Evolutionary conservation across 2,797 vertebrate genomes (phyloP), one percentile per base, ranked within the genome.

Genomic region (Propithecus perrieri): DNA sequence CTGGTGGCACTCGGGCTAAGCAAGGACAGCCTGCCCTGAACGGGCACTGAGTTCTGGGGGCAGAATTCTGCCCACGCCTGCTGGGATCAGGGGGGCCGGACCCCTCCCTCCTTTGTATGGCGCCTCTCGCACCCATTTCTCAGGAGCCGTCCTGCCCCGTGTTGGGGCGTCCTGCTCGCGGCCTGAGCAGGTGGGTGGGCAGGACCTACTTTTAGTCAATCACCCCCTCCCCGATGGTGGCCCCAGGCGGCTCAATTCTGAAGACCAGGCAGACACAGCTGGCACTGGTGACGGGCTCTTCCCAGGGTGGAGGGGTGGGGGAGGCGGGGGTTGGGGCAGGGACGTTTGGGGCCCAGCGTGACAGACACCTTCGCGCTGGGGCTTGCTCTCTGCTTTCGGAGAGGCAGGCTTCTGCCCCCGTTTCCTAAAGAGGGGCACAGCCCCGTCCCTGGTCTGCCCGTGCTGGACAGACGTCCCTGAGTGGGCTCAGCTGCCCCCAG

Each of bases 401-500:
- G 53, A 30, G 55, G 59, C 0, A 2, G 13, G 12, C 30, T 59
- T 18, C 59, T 0, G 1, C 7, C 41, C 41, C 57, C 2, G 3
- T 1, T 20, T 63, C 26, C 59, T 12, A 4, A 11, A 0, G 0
- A 7, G 18, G 1, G 28, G 67, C 86, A 30, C 38, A 17, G 46
- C 30, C 24, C 11, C 0, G 0, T 35, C 26, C 53, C 55, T 18
- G 0, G 6, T 57, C 50, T 1, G 28, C 18, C 6, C 0, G 14
- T 22, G 38, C 65, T 3, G 33, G 72, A 46, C 18, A 41, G 75
- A 65, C 2, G 0, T 1, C 28, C 1, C 0, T 6, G 3, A 30
- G 38, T 22, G 7, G 38, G 41, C 72, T 20, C 1, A 2, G 79
- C 1, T 1, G 41, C 35, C 38, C 67, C 35, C 13, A 43, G 50